Evolutionary conservation across 37 sponge, comb jelly and placozoan genomes (phyloP).

Genomic region (Ephydatia muelleri): DNA sequence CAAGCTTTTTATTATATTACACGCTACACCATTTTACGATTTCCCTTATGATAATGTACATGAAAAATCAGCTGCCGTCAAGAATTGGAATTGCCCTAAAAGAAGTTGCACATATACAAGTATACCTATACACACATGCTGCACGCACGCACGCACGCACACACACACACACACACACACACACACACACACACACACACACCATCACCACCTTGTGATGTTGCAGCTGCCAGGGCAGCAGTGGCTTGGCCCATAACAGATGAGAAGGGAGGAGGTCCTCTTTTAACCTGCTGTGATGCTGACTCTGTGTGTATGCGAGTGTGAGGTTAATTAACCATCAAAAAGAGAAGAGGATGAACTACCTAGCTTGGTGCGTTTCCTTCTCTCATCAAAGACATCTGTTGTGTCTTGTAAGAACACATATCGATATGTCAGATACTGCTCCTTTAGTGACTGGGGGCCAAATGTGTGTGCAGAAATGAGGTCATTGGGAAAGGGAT

Average conservation of each 20-base stretch:
- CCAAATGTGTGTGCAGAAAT: background rate
- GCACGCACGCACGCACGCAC: too few relatives aligned
- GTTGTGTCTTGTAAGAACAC: conserved; percentile 62
- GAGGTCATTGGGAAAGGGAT: background rate
- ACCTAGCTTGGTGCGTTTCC: conserved; percentile 29
- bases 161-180: conserved; percentile 10
- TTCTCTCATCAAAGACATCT: conserved; percentile 73
- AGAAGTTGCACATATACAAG: too few relatives aligned
- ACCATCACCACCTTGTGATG: background rate
- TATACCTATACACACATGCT: too few relatives aligned
- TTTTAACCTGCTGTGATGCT: conserved; percentile 13
- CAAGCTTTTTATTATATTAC: too few relatives aligned
- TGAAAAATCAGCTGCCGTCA: too few relatives aligned
- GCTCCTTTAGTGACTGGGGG: conserved; percentile 43
- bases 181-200: conserved; percentile 8
- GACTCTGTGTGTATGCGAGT: too few relatives aligned
- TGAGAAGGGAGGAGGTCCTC: background rate
- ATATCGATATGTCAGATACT: conserved; percentile 60
- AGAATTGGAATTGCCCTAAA: too few relatives aligned
- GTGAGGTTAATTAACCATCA: too few relatives aligned
- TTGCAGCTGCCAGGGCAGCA: conserved; percentile 2
- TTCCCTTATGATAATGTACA: too few relatives aligned
- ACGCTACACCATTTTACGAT: too few relatives aligned
- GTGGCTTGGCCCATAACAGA: conserved; percentile 1
- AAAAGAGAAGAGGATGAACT: background rate